Conservation (phyloP, 2,113 vertebrate species). For the Columba janthina region DNA sequence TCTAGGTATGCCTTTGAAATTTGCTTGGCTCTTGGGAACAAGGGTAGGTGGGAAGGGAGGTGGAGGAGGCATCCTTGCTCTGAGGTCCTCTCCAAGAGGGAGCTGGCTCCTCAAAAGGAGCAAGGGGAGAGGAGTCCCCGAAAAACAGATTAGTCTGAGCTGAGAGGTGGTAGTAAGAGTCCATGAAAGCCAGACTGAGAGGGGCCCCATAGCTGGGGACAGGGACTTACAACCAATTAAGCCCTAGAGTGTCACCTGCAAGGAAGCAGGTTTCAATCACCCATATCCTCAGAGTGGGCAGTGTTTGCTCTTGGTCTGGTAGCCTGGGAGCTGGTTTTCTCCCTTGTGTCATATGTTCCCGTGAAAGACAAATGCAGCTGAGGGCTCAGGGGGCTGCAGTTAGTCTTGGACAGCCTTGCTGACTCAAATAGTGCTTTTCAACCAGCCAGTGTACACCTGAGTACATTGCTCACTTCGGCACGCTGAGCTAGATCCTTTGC, state of each 20-base stretch:
- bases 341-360: not conserved
- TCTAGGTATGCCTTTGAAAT: not conserved
- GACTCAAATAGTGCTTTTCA: slow-evolving; percentile 34
- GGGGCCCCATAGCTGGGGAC: not conserved
- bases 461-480: not conserved
- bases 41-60: not conserved
- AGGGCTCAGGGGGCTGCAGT: not conserved
- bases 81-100: not conserved
- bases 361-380: not conserved
- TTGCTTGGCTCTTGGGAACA: not conserved
- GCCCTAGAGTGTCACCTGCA: not conserved
- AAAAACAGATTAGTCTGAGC: not conserved
- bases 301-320: not conserved
- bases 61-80: not conserved
- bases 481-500: not conserved
- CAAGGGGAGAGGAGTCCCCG: not conserved
- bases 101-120: not conserved
- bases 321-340: not conserved
- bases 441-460: not conserved
- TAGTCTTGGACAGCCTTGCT: slow-evolving; percentile 3
- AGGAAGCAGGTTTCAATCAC: not conserved
- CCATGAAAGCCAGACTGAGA: not conserved
- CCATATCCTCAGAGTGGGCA: not conserved
- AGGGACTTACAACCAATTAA: not conserved
- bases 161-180: not conserved